Evolutionary conservation across 2,888 invertebrate species (phyloP).

Genomic region (Cremastinae sp.): DNA sequence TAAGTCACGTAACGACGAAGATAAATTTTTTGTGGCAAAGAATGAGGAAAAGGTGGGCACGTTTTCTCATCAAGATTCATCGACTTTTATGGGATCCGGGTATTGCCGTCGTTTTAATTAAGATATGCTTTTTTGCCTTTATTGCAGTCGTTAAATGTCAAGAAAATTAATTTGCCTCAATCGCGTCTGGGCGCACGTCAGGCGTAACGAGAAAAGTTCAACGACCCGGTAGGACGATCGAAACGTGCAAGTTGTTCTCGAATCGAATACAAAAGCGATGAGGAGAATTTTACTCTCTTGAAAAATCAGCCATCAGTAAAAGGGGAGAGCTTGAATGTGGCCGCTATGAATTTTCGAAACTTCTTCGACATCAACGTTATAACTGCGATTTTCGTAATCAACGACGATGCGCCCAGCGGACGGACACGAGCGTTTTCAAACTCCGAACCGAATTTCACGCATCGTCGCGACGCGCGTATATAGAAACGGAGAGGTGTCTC

Average conservation of each 20-base stretch:
- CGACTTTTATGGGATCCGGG: background rate
- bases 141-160: background rate
- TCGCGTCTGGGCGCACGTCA: background rate
- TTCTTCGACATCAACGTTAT: too few relatives aligned
- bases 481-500: background rate
- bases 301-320: too few relatives aligned
- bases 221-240: too few relatives aligned
- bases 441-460: slow-evolving; percentile 30
- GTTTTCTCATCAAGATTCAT: background rate
- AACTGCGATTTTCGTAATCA: too few relatives aligned
- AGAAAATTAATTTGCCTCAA: background rate
- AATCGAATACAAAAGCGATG: too few relatives aligned
- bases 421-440: slow-evolving; percentile 17
- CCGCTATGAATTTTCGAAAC: too few relatives aligned
- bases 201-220: too few relatives aligned
- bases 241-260: too few relatives aligned
- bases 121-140: background rate
- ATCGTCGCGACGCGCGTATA: slow-evolving; percentile 13
- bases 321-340: too few relatives aligned
- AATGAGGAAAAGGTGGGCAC: background rate
- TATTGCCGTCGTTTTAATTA: background rate
- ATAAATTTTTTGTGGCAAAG: background rate
- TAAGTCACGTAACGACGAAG: background rate
- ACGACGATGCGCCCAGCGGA: too few relatives aligned
- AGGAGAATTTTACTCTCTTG: too few relatives aligned